Conservation (phyloP, 2,113 vertebrate species). For the Clarias macrocephalus region DNA sequence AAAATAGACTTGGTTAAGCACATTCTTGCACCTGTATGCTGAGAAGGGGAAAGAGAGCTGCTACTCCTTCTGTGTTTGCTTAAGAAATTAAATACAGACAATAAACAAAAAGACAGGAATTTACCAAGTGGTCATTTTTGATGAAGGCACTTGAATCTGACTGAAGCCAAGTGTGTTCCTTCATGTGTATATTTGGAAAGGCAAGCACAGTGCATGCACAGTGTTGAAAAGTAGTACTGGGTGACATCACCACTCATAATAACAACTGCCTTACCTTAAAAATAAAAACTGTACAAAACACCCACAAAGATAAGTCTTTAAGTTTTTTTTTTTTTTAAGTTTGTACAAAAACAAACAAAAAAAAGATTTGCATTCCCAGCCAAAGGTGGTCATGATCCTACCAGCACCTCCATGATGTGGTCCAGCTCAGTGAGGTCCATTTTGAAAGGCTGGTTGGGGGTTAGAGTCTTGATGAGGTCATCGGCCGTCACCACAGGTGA, state of each 20-base stretch:
- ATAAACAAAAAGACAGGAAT: constrained; percentile 61
- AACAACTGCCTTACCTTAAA: constrained; percentile 67
- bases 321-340: constrained; percentile 59
- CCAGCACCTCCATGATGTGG: constrained; percentile 99
- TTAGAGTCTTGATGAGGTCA: constrained; percentile 93
- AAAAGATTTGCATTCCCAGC: constrained; percentile 46
- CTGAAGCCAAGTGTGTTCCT: constrained; percentile 86
- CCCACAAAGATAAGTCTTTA: constrained; percentile 46
- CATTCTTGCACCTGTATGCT: constrained; percentile 45
- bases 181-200: constrained; percentile 74
- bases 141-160: constrained; percentile 97
- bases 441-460: constrained; percentile 98
- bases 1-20: constrained; percentile 42
- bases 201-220: constrained; percentile 95
- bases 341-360: constrained; percentile 42
- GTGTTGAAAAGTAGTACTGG: constrained; percentile 82
- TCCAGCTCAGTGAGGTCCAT: constrained; percentile 98
- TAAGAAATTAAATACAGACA: constrained; percentile 34
- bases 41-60: constrained; percentile 34
- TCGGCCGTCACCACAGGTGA: constrained; percentile 85
- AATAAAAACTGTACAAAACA: constrained; percentile 59
- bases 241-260: constrained; percentile 69
- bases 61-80: constrained; percentile 35
- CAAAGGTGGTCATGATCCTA: constrained; percentile 83
- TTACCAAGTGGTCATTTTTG: constrained; percentile 86